These are phyloP conservation scores for Psilopogon haemacephalus DNA, from an alignment of 2,113 vertebrate genomes.

Conservation along the genomic window DNA sequence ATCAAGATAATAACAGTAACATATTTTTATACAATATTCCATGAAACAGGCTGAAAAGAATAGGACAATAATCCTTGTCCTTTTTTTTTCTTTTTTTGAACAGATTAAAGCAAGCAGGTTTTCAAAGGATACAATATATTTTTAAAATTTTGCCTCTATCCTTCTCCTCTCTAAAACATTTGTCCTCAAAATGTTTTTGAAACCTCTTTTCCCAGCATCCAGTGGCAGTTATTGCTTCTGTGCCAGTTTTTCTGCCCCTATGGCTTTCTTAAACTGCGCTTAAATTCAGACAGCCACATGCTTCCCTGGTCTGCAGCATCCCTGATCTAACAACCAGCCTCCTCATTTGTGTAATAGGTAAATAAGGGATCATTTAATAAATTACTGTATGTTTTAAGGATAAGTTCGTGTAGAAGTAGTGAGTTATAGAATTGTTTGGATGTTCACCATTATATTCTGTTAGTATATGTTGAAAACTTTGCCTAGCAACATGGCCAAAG, in stretches of 20 bases:
- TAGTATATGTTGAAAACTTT: no score
- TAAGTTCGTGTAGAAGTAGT: no score
- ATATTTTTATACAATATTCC: slow-evolving; percentile 65
- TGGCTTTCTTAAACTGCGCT: neutral
- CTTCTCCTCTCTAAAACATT: neutral
- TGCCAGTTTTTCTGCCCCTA: neutral
- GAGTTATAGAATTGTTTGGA: no score
- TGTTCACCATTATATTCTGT: no score
- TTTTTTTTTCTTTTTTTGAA: slow-evolving; percentile 66
- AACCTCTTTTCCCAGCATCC: neutral
- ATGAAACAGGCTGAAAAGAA: slow-evolving; percentile 64
- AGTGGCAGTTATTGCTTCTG: neutral
- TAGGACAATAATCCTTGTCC: slow-evolving; percentile 62
- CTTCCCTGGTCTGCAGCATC: neutral
- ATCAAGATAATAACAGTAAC: slow-evolving; percentile 70
- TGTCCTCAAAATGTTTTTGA: neutral
- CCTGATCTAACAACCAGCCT: neutral
- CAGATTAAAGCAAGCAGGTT: slow-evolving; percentile 40
- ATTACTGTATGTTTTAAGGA: no score
- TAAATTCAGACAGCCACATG: neutral
- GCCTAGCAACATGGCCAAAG: no score
- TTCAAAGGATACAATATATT: slow-evolving; percentile 30
- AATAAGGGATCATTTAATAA: no score
- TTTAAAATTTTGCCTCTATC: slow-evolving; percentile 1
- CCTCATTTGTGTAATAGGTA: no score